These are phyloP conservation scores for Sebastes trivittatus DNA, from an alignment of 2,797 vertebrate species.

Conservation along the genomic window DNA sequence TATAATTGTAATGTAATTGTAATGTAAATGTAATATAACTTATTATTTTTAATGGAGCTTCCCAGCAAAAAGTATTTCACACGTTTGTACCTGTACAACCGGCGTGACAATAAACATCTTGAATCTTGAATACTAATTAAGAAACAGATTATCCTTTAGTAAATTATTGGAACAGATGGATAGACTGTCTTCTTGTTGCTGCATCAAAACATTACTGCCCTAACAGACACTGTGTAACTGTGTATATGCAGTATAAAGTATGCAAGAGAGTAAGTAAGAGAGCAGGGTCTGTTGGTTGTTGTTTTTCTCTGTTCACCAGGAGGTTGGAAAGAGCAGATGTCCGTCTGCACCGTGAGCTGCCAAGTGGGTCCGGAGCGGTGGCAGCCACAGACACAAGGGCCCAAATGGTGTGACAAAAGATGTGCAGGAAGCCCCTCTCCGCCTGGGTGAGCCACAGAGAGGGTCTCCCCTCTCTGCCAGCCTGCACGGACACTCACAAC, in stretches of 20 bases:
- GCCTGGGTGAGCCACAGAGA: slow-evolving; percentile 86
- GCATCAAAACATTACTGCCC: background rate
- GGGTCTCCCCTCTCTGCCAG: slow-evolving; percentile 79
- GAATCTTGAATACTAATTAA: background rate
- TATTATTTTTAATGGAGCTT: too few relatives aligned
- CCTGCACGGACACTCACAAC: slow-evolving; percentile 67
- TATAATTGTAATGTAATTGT: too few relatives aligned
- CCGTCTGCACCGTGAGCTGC: slow-evolving; percentile 80
- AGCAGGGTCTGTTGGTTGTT: slow-evolving; percentile 65
- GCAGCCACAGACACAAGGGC: slow-evolving; percentile 83
- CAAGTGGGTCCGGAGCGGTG: slow-evolving; percentile 81
- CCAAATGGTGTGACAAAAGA: slow-evolving; percentile 88
- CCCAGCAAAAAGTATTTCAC: too few relatives aligned
- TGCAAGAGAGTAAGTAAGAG: slow-evolving; percentile 35
- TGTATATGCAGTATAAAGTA: slow-evolving; percentile 26
- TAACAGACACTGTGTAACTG: slow-evolving; percentile 11
- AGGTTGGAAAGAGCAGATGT: slow-evolving; percentile 87
- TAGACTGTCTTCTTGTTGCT: background rate
- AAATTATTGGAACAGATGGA: slow-evolving; percentile 1
- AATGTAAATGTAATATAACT: too few relatives aligned
- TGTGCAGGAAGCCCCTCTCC: slow-evolving; percentile 86
- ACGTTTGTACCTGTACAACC: too few relatives aligned
- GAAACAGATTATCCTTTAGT: background rate
- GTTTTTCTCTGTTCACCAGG: slow-evolving; percentile 79
- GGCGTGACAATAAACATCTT: too few relatives aligned